These are phyloP conservation scores for Campaea margaritaria DNA, from an alignment of 2,888 invertebrate genomes.

Conservation along the genomic window DNA sequence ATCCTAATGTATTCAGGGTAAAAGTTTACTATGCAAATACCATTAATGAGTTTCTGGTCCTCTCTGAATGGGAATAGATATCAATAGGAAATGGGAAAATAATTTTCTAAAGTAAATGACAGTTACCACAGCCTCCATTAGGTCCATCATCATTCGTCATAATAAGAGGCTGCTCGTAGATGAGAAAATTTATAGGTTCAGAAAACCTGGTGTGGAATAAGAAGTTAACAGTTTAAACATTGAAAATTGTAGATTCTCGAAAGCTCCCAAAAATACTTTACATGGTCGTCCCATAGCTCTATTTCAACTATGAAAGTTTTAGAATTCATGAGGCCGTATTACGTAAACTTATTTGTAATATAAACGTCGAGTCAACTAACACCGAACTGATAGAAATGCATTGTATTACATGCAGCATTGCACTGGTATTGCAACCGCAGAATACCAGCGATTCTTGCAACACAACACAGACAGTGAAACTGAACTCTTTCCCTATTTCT, in stretches of 20 bases:
- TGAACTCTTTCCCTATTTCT: constrained; percentile 59
- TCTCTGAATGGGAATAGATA: neutral
- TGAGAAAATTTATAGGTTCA: too few species aligned
- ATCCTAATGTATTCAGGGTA: constrained; percentile 14
- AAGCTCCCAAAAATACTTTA: too few species aligned
- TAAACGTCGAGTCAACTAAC: constrained; percentile 4
- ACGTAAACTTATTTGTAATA: neutral
- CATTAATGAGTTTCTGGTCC: too few species aligned
- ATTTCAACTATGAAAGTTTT: neutral
- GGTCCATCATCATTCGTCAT: too few species aligned
- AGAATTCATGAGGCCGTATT: neutral
- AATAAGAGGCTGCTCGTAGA: neutral
- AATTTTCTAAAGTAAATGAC: neutral
- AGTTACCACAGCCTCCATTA: neutral
- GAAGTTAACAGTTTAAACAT: too few species aligned
- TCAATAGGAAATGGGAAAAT: neutral
- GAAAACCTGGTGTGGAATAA: too few species aligned
- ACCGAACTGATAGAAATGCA: constrained; percentile 22
- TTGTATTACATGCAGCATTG: constrained; percentile 34
- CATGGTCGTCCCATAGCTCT: too few species aligned
- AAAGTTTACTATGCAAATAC: constrained; percentile 6
- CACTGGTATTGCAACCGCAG: constrained; percentile 47
- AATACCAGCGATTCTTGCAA: constrained; percentile 49
- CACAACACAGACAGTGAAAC: constrained; percentile 54
- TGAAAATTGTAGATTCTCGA: too few species aligned